A percentile compares a stretch with the other conserved stretches of the same genome.
Evolutionary conservation across 2,797 vertebrate species (phyloP).

Genomic region (Chelon labrosus): DNA sequence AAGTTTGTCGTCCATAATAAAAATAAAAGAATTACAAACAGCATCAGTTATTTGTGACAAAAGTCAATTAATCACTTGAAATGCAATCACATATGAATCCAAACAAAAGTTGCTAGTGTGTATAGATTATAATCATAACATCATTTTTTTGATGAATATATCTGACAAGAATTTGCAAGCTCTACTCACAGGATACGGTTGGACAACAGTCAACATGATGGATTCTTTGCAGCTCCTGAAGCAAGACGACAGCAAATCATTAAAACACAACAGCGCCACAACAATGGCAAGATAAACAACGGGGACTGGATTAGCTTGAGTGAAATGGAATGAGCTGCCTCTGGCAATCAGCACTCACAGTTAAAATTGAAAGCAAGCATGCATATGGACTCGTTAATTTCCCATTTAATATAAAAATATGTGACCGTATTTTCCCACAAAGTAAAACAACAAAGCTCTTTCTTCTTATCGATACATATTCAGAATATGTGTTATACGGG

Average conservation of each 20-base stretch:
- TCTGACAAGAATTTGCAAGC: not conserved
- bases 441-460: not conserved
- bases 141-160: not conserved
- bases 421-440: not conserved
- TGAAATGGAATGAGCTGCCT: conserved; percentile 42
- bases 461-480: not conserved
- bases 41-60: no score
- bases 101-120: no score
- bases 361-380: conserved; percentile 11
- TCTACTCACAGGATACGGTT: conserved; percentile 95
- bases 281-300: conserved; percentile 8
- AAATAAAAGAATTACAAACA: no score
- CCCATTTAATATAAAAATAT: conserved; percentile 9
- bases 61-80: no score
- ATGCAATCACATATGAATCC: no score
- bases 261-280: conserved; percentile 4
- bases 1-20: no score
- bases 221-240: conserved; percentile 97
- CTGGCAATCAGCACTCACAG: conserved; percentile 28
- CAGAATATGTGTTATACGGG: not conserved
- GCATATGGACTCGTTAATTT: conserved; percentile 16
- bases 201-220: conserved; percentile 94
- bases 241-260: conserved; percentile 39
- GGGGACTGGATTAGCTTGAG: conserved; percentile 39
- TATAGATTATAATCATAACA: not conserved